Percentiles rank a stretch among this genome's conserved stretches.
Evolutionary conservation across 1,140 invertebrate species (phyloP).

Genomic region (Zaprionus africanus): DNA sequence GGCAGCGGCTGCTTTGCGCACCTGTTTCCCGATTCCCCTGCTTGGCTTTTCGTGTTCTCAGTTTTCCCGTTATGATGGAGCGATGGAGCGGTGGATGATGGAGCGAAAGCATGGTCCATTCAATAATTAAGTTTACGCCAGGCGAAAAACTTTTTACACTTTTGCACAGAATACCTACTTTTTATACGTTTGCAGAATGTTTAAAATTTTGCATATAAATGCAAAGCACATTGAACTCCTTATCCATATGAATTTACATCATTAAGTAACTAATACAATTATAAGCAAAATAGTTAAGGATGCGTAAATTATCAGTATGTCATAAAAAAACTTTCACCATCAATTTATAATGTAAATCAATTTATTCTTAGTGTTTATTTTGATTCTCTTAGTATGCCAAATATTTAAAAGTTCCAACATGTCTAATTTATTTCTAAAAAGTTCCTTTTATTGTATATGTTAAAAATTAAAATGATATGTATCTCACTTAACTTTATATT

Average conservation of each 20-base stretch:
- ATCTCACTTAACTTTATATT: neutral
- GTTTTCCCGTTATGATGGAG: constrained; percentile 17
- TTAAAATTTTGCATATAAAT: neutral
- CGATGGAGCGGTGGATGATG: constrained; percentile 34
- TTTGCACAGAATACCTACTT: neutral
- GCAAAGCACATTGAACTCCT: neutral
- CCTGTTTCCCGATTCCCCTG: constrained; percentile 52
- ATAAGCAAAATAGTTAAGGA: too few species aligned
- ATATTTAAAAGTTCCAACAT: too few species aligned
- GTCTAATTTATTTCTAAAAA: neutral
- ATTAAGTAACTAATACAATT: too few species aligned
- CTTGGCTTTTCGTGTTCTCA: neutral
- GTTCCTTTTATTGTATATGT: neutral
- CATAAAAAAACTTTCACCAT: too few species aligned
- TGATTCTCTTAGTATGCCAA: too few species aligned
- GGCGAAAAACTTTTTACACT: constrained; percentile 62
- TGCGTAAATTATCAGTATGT: too few species aligned
- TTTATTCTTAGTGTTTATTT: too few species aligned
- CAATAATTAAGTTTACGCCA: constrained; percentile 79
- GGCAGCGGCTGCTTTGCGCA: constrained; percentile 49
- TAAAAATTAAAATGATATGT: neutral
- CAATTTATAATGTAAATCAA: too few species aligned
- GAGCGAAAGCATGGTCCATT: constrained; percentile 51
- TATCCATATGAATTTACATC: neutral
- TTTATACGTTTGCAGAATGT: neutral